Conservation (phyloP, 2,888 invertebrate species). For the Orthonychiurus folsomi region DNA sequence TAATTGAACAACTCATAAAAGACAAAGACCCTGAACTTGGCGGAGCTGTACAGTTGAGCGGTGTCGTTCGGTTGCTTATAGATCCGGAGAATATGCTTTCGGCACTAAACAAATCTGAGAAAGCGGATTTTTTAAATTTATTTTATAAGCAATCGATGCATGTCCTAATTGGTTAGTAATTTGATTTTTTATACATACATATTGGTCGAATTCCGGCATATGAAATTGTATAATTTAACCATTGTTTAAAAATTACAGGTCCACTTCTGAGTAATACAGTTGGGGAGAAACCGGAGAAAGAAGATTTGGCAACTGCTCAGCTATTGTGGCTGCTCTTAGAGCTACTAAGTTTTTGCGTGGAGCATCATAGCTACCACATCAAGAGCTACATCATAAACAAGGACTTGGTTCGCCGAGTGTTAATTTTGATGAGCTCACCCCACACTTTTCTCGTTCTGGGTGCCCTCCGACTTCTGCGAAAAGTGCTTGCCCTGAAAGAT, state of each 20-base stretch:
- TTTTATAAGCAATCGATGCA: slow-evolving; percentile 98
- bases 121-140: slow-evolving; percentile 94
- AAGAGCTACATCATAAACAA: slow-evolving; percentile 96
- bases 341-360: slow-evolving; percentile 93
- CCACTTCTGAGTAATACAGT: slow-evolving; percentile 89
- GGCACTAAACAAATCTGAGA: slow-evolving; percentile 87
- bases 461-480: slow-evolving; percentile 92
- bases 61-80: slow-evolving; percentile 79
- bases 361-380: slow-evolving; percentile 98
- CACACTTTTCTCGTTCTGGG: slow-evolving; percentile 92
- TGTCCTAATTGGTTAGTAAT: slow-evolving; percentile 74
- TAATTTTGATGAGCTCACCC: slow-evolving; percentile 91
- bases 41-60: slow-evolving; percentile 93
- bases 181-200: not conserved
- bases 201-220: not conserved
- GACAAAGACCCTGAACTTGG: slow-evolving; percentile 96
- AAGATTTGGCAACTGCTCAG: slow-evolving; percentile 95
- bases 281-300: slow-evolving; percentile 78
- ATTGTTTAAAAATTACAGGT: slow-evolving; percentile 51
- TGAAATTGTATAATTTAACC: not conserved
- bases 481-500: slow-evolving; percentile 93
- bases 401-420: slow-evolving; percentile 86
- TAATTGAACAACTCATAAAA: slow-evolving; percentile 95
- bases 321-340: slow-evolving; percentile 88
- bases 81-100: slow-evolving; percentile 98